phyloP scores from a whole-genome alignment of 2,888 invertebrate genomes.

The Coronaproctus castanopsis region DNA sequence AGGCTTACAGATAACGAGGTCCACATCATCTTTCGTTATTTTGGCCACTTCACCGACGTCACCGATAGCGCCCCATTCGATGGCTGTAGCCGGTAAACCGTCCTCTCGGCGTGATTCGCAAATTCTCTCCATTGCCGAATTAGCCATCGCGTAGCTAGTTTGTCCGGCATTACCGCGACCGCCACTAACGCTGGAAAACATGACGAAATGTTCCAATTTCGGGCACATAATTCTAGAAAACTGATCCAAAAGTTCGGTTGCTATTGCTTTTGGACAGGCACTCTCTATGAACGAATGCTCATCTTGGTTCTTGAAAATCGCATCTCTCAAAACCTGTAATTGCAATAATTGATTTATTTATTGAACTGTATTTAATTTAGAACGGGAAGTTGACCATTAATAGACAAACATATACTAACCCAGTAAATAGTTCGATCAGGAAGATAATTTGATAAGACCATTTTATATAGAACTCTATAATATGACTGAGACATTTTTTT shows the following conservation, averaged over 20 bases:
- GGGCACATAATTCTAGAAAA: conserved; percentile 7
- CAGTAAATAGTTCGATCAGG: too few relatives aligned
- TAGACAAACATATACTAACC: too few relatives aligned
- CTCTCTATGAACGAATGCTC: conserved; percentile 11
- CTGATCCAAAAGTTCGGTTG: conserved; percentile 13
- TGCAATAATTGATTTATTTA: too few relatives aligned
- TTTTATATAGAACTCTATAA: too few relatives aligned
- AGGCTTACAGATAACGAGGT: too few relatives aligned
- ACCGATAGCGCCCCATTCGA: conserved; percentile 10
- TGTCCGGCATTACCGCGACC: conserved; percentile 16
- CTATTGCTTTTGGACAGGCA: conserved; percentile 13
- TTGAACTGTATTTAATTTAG: too few relatives aligned
- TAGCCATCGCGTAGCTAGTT: conserved; percentile 16
- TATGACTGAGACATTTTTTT: too few relatives aligned
- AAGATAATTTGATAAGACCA: too few relatives aligned
- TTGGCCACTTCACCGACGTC: conserved; percentile 22
- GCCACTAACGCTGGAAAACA: conserved; percentile 15
- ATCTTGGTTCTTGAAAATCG: conserved; percentile 16
- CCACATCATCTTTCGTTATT: too few relatives aligned
- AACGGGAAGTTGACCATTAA: too few relatives aligned
- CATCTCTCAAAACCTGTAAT: conserved; percentile 15
- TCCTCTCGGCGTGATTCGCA: conserved; percentile 12
- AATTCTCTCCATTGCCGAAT: conserved; percentile 15
- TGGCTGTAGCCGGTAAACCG: conserved; percentile 19
- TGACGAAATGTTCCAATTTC: conserved; percentile 13